Conservation (phyloP, 2,113 vertebrate species). For the Axis porcinus region DNA sequence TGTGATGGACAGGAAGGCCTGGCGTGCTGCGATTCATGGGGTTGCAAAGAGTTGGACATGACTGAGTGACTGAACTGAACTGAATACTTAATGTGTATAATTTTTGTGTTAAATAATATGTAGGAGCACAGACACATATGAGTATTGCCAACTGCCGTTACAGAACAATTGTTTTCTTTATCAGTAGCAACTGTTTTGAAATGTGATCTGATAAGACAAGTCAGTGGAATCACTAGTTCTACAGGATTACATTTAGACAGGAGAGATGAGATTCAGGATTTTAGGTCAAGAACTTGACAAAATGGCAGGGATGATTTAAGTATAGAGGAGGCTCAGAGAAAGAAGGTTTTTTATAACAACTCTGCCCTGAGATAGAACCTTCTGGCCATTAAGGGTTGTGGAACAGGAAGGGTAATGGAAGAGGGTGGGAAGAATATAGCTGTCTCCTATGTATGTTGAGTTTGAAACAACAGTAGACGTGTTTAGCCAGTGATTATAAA, state of each 20-base stretch:
- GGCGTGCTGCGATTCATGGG: too few relatives aligned
- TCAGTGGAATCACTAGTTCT: not conserved
- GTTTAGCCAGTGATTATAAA: not conserved
- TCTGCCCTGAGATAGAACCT: not conserved
- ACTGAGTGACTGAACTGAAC: too few relatives aligned
- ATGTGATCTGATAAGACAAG: not conserved
- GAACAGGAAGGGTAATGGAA: not conserved
- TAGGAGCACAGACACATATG: too few relatives aligned
- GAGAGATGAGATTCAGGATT: not conserved
- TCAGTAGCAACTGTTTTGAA: not conserved
- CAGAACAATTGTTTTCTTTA: not conserved
- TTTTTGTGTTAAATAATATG: not conserved
- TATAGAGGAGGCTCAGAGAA: not conserved
- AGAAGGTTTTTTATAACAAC: not conserved
- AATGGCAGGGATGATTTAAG: not conserved
- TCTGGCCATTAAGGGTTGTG: not conserved
- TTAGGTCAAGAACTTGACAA: not conserved
- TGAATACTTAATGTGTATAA: not conserved
- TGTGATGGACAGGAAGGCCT: too few relatives aligned
- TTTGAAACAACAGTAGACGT: not conserved
- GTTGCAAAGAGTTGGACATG: too few relatives aligned
- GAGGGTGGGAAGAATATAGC: not conserved
- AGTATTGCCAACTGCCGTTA: not conserved
- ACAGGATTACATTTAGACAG: not conserved
- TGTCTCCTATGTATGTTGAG: not conserved